Base-by-base conservation (phyloP, 2,113 vertebrate species). In the Trochalopteron elliotii region DNA sequence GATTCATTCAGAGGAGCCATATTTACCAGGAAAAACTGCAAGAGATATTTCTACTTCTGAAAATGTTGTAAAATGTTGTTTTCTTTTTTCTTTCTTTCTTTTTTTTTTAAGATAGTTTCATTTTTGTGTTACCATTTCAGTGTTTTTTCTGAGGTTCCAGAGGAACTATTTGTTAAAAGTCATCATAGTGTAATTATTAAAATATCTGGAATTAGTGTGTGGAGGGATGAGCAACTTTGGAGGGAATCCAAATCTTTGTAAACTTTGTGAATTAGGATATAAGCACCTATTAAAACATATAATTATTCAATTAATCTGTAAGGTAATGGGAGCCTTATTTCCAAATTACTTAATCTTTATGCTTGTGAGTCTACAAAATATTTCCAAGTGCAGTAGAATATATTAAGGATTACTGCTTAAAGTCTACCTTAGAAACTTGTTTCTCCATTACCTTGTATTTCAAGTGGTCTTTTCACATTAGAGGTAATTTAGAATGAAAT, bases 211-310 rank as follows among this genome's bases (percentile, higher is more conserved):
- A 88, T 95, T 94, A 57, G 50, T 67, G 53, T 7, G 33, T 42
- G 44, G 49, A 47, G 57, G 61, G 65, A 89, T 84, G 71, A 94
- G 35, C 74, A 94, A 59, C 19, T 80, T 50, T 96, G 97, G 96
- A 96, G n/a, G 18, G 19, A 12, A 72, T 88, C 95, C 96, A 96
- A 71, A 79, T 65, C 65, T 89, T 95, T 12, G 16, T 91, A 89
- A 94, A 96, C 80, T 93, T 96, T 91, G 56, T 74, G n/a, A 78
- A 89, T 74, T 92, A 71, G 44, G 47, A 87, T 93, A 64, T 67
- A 94, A 94, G 53, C 80, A 81, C 47, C n/a, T 83, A 71, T 89
- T 89, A 96, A 72, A 96, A 53, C 45, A 61, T 53, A 75, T 85
- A 4, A 47, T 71, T 84, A 84, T 85, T 90, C 52, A 93, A 57